Evolutionary conservation across 2,797 vertebrate genomes (phyloP), one percentile per base, ranked within the genome.

Genomic region (Myoxocephalus aenaeus): DNA sequence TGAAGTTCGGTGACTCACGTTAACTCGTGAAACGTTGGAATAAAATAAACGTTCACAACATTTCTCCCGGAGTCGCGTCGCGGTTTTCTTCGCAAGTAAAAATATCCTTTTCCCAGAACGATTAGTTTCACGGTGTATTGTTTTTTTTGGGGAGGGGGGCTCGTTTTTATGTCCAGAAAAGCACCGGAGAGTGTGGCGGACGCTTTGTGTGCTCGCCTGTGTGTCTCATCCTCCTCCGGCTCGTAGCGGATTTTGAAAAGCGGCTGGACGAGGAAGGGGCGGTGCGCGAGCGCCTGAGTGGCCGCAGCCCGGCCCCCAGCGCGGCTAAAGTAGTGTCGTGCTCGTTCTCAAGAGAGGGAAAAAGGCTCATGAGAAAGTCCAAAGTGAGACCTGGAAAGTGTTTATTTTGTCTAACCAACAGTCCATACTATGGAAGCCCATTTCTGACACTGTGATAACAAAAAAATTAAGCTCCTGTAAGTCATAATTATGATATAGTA

Each of bases 171-270:
- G 12, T 20, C 4, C 13, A 44, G 1, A 6, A 15, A 9, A 11
- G 8, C 53, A 14, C 5, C 18, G 27, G 12, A 17, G 42, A 17
- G 32, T 9, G 5, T 1, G 27, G 5, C 8, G n/a, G 1, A n/a
- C 18, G 86, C 81, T 86, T 82, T 71, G 81, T 87, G 72, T 64
- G 46, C 27, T 42, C 79, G 59, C 65, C 25, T 62, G 72, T 5
- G 25, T 25, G 65, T 18, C 0, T 75, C 80, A 63, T 86, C 87
- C 83, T 86, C 76, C 79, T 22, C 65, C 15, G 73, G 51, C 42
- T 81, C 2, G 72, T 73, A 80, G 73, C 77, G 89, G 92, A 82
- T 89, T 95, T 96, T 95, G 94, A 95, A 95, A 92, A 92, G 89
- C 80, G 84, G 66, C 77, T 73, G 73, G 8, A 20, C 27, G 88